phyloP scores from a whole-genome alignment of 2,888 invertebrate genomes.

The Pristionchus entomophagus region DNA sequence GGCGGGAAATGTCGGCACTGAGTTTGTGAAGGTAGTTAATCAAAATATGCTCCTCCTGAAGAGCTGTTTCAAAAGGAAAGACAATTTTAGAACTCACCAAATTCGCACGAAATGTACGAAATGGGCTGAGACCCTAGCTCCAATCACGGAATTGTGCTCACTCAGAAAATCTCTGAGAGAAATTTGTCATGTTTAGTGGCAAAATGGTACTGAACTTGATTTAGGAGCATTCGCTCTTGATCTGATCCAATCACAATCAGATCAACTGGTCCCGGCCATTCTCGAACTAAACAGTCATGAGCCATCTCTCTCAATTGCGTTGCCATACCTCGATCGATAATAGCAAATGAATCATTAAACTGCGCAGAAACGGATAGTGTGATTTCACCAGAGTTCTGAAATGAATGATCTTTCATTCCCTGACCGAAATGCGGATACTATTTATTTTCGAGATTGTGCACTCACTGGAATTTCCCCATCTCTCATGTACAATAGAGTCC shows the following conservation, averaged over 20 bases:
- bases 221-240: not conserved
- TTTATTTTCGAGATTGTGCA: too few species aligned
- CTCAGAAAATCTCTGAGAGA: not conserved
- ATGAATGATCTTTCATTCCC: not conserved
- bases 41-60: not conserved
- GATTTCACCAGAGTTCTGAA: not conserved
- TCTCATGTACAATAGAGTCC: not conserved
- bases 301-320: too few species aligned
- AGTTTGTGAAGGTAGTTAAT: not conserved
- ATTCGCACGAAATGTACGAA: not conserved
- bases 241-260: not conserved
- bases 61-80: not conserved
- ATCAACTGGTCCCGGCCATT: not conserved
- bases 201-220: not conserved
- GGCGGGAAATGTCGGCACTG: not conserved
- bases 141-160: not conserved
- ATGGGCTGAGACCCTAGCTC: not conserved
- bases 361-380: not conserved
- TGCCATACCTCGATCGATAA: not conserved
- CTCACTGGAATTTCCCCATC: not conserved
- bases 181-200: not conserved
- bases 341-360: not conserved
- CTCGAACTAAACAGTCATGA: not conserved
- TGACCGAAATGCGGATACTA: too few species aligned
- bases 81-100: not conserved